Evolutionary conservation across 1,140 invertebrate species (phyloP).

Genomic region (Ganaspis sp.): DNA sequence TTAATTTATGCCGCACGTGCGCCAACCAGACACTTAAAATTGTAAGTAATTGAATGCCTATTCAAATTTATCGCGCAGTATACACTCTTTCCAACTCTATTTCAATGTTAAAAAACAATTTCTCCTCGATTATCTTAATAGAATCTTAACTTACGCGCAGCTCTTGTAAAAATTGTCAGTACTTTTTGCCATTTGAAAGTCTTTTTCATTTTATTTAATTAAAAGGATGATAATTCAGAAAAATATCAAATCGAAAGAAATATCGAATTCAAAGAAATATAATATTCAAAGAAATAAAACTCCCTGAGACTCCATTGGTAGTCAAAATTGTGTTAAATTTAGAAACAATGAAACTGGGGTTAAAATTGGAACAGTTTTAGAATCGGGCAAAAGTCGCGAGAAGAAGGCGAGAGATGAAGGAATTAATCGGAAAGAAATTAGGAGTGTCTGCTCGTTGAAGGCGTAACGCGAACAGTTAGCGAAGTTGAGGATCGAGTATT

Average conservation of each 20-base stretch:
- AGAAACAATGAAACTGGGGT: too few relatives aligned
- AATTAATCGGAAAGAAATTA: slow-evolving; percentile 48
- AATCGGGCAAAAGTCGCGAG: slow-evolving; percentile 12
- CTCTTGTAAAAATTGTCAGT: slow-evolving; percentile 46
- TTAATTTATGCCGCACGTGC: slow-evolving; percentile 30
- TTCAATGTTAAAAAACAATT: slow-evolving; percentile 22
- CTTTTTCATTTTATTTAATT: too few relatives aligned
- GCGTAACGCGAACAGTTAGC: slow-evolving; percentile 42
- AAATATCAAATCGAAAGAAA: too few relatives aligned
- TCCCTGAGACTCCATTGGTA: too few relatives aligned
- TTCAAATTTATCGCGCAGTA: slow-evolving; percentile 22
- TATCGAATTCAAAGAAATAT: too few relatives aligned
- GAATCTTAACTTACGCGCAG: slow-evolving; percentile 17
- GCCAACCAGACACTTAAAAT: slow-evolving; percentile 22
- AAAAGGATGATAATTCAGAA: too few relatives aligned
- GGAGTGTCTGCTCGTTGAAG: slow-evolving; percentile 49
- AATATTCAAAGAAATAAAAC: too few relatives aligned
- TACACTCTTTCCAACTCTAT: neutral
- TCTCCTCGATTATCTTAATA: slow-evolving; percentile 1
- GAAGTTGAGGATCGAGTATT: slow-evolving; percentile 55
- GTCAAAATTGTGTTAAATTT: too few relatives aligned
- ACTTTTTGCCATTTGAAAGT: too few relatives aligned
- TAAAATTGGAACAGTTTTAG: neutral
- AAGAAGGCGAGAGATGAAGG: slow-evolving; percentile 46
- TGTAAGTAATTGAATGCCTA: slow-evolving; percentile 28